A percentile compares a stretch with the other conserved stretches of the same genome.
Conservation (phyloP, 2,888 invertebrate genomes). For the Parnassius smintheus region DNA sequence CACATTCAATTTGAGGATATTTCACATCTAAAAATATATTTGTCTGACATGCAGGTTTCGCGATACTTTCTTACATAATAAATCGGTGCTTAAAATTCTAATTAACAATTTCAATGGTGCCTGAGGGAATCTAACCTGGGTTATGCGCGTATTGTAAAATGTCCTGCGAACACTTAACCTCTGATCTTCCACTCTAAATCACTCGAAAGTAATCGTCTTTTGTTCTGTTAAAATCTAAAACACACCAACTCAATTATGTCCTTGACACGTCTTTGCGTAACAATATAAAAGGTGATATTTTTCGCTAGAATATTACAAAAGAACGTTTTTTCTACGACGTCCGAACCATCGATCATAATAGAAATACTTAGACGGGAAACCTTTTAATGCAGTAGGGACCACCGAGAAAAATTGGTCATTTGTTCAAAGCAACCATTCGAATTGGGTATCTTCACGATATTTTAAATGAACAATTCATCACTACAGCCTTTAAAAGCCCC, state of each 20-base stretch:
- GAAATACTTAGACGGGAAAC: slow-evolving; percentile 10
- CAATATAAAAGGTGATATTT: slow-evolving; percentile 11
- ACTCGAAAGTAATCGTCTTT: not conserved
- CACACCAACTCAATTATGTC: not conserved
- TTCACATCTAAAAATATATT: too few species aligned
- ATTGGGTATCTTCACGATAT: not conserved
- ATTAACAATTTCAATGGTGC: too few species aligned
- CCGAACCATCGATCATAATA: slow-evolving; percentile 14
- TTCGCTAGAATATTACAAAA: slow-evolving; percentile 1
- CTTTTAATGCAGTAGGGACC: slow-evolving; percentile 8
- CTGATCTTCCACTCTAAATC: too few species aligned
- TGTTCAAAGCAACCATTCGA: not conserved
- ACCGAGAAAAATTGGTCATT: slow-evolving; percentile 4
- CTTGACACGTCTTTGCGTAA: not conserved
- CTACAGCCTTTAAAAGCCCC: too few species aligned
- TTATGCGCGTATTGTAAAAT: too few species aligned
- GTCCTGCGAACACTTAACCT: too few species aligned
- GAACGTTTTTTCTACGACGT: slow-evolving; percentile 5
- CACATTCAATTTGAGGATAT: too few species aligned
- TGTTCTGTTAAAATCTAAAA: not conserved
- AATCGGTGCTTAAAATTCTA: too few species aligned
- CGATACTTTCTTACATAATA: too few species aligned
- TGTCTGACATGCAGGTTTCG: too few species aligned
- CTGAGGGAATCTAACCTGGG: too few species aligned
- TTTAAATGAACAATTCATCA: not conserved